Evolutionary conservation across 2,797 vertebrate species (phyloP), one percentile per base, ranked within the genome.

Genomic region (Bovichtus variegatus): DNA sequence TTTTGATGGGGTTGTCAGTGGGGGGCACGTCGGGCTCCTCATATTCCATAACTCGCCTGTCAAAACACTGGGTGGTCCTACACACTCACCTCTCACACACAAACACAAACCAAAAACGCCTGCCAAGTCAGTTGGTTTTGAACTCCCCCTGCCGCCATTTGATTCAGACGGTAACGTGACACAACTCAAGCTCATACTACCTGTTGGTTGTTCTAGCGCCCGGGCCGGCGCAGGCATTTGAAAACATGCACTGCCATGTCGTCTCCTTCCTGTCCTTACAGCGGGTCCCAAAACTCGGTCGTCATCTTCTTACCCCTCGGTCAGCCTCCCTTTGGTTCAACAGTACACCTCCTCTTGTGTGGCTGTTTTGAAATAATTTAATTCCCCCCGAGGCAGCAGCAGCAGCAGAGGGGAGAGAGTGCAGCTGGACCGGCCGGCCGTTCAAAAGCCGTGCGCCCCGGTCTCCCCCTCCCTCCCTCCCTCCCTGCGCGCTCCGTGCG

Each of bases 41-140:
- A 93, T 94, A 92, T 74, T 94, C 93, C 93, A 94, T 94, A 67
- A 87, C 90, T 89, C 81, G 80, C 80, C 69, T 49, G 70, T 84
- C 81, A 76, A 68, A 80, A 82, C 84, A 76, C 81, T 23, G 76
- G 64, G 57, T 59, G 71, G 78, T 11, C 85, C 81, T 76, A 11
- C 78, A 72, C 80, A 57, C 76, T 46, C 78, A 54, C 50, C 61
- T 49, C 58, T 29, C 43, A 34, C 49, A 23, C 46, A 67, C 54
- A 65, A 43, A 76, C 19, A 41, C 49, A 18, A 31, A 57, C 34
- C 54, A 47, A 53, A 63, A 6, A 72, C 34, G 38, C n/a, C 16
- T 61, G 60, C 41, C 44, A 21, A 51, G 38, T 78, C 65, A 78
- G 55, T 59, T 12, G 41, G 36, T 43, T 57, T 51, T 62, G 9